These are phyloP conservation scores for Epiperipatus broadwayi DNA, from an alignment of 2,888 invertebrate genomes.

Conservation along the genomic window DNA sequence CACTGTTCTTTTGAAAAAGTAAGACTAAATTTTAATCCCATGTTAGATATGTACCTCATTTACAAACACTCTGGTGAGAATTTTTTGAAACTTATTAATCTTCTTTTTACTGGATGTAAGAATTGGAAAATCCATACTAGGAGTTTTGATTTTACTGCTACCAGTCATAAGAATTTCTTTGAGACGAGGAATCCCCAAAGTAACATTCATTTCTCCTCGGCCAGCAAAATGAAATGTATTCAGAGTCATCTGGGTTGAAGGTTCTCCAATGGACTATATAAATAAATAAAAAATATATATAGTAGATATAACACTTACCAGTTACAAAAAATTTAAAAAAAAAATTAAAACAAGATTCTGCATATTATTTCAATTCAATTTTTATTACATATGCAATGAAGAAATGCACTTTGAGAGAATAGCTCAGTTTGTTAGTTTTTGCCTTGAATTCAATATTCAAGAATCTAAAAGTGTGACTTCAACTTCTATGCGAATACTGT, in stretches of 20 bases:
- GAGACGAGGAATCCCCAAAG: constrained; percentile 92
- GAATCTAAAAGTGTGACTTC: too few relatives aligned
- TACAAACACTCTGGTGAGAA: constrained; percentile 55
- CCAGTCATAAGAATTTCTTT: constrained; percentile 91
- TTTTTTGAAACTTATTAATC: too few relatives aligned
- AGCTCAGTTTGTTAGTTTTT: too few relatives aligned
- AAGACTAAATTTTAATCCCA: too few relatives aligned
- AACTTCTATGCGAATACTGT: too few relatives aligned
- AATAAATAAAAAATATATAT: constrained; percentile 11
- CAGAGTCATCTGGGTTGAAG: constrained; percentile 98
- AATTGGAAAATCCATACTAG: constrained; percentile 85
- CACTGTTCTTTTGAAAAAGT: too few relatives aligned
- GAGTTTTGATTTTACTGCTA: constrained; percentile 77
- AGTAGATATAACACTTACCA: background rate
- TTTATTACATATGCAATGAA: too few relatives aligned
- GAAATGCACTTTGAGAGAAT: too few relatives aligned
- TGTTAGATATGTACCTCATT: too few relatives aligned
- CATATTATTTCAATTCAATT: too few relatives aligned
- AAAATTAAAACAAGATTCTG: background rate
- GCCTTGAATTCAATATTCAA: too few relatives aligned
- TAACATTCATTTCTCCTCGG: constrained; percentile 99
- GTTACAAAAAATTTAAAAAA: background rate
- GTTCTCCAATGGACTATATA: constrained; percentile 73
- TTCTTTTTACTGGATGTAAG: constrained; percentile 28
- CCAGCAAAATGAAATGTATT: constrained; percentile 99